phyloP scores from a whole-genome alignment of 2,113 vertebrate genomes.

The Leucopsar rothschildi region DNA sequence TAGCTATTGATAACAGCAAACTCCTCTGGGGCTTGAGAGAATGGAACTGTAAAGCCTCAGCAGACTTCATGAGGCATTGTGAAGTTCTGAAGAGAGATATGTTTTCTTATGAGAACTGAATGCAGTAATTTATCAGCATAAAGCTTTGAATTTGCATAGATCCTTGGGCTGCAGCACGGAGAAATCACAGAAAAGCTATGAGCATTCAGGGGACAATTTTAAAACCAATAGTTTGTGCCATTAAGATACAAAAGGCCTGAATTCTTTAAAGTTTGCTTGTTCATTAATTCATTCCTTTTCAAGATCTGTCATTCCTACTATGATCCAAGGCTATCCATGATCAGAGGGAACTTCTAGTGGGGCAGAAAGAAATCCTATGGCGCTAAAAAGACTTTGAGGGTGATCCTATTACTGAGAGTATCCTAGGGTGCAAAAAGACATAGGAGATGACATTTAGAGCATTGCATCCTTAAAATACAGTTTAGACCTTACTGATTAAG shows the following conservation, averaged over 20 bases:
- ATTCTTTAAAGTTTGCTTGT: conserved; percentile 28
- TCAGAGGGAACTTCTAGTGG: conserved; percentile 22
- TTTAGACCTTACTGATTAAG: background rate
- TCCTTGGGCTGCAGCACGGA: background rate
- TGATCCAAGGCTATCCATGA: conserved; percentile 31
- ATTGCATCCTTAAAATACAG: background rate
- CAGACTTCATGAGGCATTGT: conserved; percentile 38
- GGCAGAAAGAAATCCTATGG: background rate
- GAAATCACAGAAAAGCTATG: conserved; percentile 26
- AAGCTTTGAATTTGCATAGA: background rate
- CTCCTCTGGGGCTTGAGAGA: background rate
- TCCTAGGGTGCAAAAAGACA: background rate
- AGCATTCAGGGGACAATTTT: background rate
- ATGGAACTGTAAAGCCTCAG: conserved; percentile 19
- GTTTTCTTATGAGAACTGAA: conserved; percentile 44
- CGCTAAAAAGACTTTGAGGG: conserved; percentile 38
- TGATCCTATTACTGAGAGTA: background rate
- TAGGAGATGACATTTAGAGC: background rate
- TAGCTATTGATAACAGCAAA: conserved; percentile 34
- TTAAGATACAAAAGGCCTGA: background rate
- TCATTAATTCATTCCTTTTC: conserved; percentile 65
- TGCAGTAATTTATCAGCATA: conserved; percentile 43
- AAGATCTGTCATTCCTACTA: conserved; percentile 8
- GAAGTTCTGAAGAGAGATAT: conserved; percentile 35
- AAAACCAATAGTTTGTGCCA: conserved; percentile 16